Conservation (phyloP, 2,888 invertebrate genomes). For the Aspidiotus rigidus region DNA sequence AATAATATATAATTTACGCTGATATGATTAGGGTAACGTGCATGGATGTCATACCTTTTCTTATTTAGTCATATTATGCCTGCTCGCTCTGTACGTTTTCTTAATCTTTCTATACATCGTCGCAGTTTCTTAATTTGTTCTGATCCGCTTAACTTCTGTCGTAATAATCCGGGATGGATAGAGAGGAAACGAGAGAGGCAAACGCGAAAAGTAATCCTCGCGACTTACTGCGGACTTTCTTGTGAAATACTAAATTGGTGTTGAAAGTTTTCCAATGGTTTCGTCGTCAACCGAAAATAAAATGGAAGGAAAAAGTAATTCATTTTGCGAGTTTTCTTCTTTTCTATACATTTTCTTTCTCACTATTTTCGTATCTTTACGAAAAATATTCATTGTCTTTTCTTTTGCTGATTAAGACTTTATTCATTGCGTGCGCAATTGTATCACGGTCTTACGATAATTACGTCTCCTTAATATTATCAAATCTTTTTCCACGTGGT, state of each 20-base stretch:
- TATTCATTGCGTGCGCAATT: too few species aligned
- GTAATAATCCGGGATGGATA: slow-evolving; percentile 13
- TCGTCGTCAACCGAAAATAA: not conserved
- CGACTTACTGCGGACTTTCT: slow-evolving; percentile 11
- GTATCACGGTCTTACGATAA: too few species aligned
- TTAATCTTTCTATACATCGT: slow-evolving; percentile 18
- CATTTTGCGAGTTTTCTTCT: not conserved
- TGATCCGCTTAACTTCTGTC: slow-evolving; percentile 31
- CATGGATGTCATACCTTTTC: too few species aligned
- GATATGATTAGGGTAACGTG: too few species aligned
- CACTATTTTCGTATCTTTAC: not conserved
- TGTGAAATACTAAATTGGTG: slow-evolving; percentile 17
- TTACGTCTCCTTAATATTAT: too few species aligned
- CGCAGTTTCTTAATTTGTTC: slow-evolving; percentile 28
- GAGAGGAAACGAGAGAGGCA: slow-evolving; percentile 8
- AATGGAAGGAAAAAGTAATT: not conserved
- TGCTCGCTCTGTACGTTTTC: not conserved
- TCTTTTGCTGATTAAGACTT: too few species aligned
- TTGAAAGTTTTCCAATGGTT: slow-evolving; percentile 13
- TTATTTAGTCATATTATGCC: too few species aligned
- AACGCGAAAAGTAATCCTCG: slow-evolving; percentile 22
- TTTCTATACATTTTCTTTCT: not conserved
- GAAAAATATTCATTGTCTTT: not conserved
- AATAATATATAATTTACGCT: too few species aligned
- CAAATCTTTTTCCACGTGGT: too few species aligned